phyloP scores from a whole-genome alignment of 2,888 invertebrate genomes.

The Melolontha melolontha region DNA sequence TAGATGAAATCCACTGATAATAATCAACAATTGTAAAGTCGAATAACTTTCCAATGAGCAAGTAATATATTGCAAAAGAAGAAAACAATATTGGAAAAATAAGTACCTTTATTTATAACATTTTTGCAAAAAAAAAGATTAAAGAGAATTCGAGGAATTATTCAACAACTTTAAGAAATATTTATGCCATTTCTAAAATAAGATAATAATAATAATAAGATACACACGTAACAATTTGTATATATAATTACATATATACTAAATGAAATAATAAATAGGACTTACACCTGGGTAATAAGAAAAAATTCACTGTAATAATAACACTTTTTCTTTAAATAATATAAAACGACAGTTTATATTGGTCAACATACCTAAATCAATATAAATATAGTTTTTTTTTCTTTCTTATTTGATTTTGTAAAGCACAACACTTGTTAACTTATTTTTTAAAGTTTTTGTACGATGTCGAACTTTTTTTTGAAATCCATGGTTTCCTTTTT shows the following conservation, averaged over 20 bases:
- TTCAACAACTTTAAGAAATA: constrained; percentile 2
- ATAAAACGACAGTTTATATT: not conserved
- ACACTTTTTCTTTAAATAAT: constrained; percentile 4
- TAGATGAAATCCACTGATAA: no score
- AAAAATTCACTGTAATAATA: not conserved
- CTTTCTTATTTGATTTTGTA: constrained; percentile 14
- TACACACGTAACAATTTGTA: not conserved
- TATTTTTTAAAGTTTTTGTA: constrained; percentile 83
- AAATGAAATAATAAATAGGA: constrained; percentile 8
- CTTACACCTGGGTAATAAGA: constrained; percentile 1
- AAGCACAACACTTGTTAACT: not conserved
- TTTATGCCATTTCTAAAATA: not conserved
- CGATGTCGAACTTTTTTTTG: constrained; percentile 93
- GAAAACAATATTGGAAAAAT: constrained; percentile 30
- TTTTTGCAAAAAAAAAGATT: constrained; percentile 16
- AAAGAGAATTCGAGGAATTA: constrained; percentile 16
- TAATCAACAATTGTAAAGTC: no score
- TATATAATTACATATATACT: not conserved
- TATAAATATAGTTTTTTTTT: not conserved
- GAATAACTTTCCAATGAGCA: no score
- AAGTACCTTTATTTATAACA: constrained; percentile 23
- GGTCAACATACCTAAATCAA: no score
- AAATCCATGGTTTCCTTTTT: constrained; percentile 92
- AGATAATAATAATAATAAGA: not conserved
- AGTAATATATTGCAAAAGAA: not conserved